A percentile compares a stretch with the other conserved stretches of the same genome.
Evolutionary conservation across 2,113 vertebrate species (phyloP).

Genomic region (Labrus mixtus): DNA sequence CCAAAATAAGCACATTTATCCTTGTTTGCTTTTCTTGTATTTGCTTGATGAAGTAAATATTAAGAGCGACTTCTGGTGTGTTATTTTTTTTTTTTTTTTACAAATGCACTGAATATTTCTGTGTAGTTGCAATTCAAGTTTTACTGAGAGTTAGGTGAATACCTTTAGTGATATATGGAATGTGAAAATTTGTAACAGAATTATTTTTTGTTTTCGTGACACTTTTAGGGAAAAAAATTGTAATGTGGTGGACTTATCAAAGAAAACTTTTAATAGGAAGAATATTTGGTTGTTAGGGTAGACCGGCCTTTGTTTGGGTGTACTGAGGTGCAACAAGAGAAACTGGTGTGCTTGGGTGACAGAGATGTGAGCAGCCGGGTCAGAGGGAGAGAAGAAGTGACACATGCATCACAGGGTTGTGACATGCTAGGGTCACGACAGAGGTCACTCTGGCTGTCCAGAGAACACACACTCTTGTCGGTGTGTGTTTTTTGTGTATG

Average conservation of each 20-base stretch:
- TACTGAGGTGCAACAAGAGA: slow-evolving; percentile 31
- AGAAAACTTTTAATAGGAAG: neutral
- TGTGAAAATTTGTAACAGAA: too few relatives aligned
- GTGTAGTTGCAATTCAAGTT: too few relatives aligned
- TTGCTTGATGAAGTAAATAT: slow-evolving; percentile 22
- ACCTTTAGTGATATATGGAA: too few relatives aligned
- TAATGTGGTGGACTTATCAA: neutral
- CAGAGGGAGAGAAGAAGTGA: slow-evolving; percentile 80
- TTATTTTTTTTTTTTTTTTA: neutral
- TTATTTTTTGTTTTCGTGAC: neutral
- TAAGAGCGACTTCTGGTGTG: slow-evolving; percentile 1
- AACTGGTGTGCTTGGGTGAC: slow-evolving; percentile 37
- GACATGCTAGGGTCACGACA: slow-evolving; percentile 79
- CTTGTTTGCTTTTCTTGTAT: slow-evolving; percentile 29
- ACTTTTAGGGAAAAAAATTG: neutral
- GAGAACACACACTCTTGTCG: slow-evolving; percentile 39
- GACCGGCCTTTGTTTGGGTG: slow-evolving; percentile 14
- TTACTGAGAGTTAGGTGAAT: too few relatives aligned
- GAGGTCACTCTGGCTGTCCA: slow-evolving; percentile 53
- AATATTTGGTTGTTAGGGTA: slow-evolving; percentile 21
- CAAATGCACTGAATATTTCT: too few relatives aligned
- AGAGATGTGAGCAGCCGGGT: slow-evolving; percentile 79
- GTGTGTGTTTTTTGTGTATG: slow-evolving; percentile 34
- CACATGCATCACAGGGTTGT: slow-evolving; percentile 87
- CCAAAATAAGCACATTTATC: slow-evolving; percentile 64